Conservation (phyloP, 2,113 vertebrate species). For the Paedocypris sp. region DNA sequence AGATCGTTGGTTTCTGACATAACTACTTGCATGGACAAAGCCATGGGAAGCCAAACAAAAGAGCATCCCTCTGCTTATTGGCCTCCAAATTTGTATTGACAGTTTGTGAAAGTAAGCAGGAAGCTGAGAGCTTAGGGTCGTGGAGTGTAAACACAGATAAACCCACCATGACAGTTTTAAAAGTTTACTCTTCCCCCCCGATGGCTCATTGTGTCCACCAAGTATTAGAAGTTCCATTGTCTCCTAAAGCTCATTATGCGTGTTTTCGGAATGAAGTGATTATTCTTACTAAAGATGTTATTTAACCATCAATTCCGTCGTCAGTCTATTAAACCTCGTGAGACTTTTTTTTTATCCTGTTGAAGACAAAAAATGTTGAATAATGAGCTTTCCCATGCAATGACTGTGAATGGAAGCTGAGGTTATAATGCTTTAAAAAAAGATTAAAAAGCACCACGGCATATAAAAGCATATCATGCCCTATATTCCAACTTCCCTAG, state of each 20-base stretch:
- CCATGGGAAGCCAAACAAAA: slow-evolving; percentile 12
- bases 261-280: neutral
- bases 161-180: slow-evolving; percentile 11
- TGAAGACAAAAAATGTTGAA: neutral
- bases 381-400: neutral
- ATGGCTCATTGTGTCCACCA: neutral
- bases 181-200: slow-evolving; percentile 11
- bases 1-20: slow-evolving; percentile 27
- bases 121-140: slow-evolving; percentile 12
- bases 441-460: neutral
- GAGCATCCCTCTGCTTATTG: slow-evolving; percentile 7
- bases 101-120: slow-evolving; percentile 9
- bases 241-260: neutral
- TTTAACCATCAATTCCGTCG: neutral
- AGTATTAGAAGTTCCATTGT: neutral
- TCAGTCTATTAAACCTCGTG: neutral
- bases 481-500: neutral
- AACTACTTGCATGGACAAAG: slow-evolving; percentile 15
- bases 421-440: neutral
- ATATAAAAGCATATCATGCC: neutral
- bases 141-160: slow-evolving; percentile 16
- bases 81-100: neutral
- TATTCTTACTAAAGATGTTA: neutral
- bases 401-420: neutral
- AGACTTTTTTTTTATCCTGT: neutral